A percentile compares a stretch with the other conserved stretches of the same genome.
phyloP scores from a whole-genome alignment of 2,113 vertebrate species.

The Jacana jacana region DNA sequence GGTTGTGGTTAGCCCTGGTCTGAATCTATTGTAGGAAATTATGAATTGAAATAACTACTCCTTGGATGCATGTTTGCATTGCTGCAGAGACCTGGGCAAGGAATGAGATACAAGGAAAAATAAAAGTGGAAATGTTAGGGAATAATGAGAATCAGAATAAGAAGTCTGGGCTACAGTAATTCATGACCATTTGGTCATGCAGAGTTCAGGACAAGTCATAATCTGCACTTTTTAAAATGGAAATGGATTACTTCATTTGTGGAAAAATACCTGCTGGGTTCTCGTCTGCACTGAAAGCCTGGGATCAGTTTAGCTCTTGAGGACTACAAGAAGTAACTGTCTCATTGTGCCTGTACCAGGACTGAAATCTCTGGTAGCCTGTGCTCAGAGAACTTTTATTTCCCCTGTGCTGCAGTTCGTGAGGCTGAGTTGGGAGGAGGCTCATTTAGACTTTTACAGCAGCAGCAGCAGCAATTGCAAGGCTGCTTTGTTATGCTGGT shows the following conservation, averaged over 20 bases:
- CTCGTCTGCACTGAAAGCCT: background rate
- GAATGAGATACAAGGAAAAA: background rate
- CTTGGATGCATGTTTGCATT: background rate
- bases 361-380: background rate
- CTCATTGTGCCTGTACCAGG: background rate
- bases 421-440: background rate
- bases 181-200: background rate
- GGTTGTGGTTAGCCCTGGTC: background rate
- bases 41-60: background rate
- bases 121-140: background rate
- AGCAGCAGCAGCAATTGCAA: background rate
- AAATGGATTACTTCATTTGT: background rate
- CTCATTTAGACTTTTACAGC: background rate
- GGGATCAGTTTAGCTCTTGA: background rate
- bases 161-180: background rate
- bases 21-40: background rate
- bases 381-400: background rate
- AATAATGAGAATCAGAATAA: background rate
- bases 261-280: background rate
- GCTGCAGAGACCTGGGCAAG: background rate
- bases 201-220: background rate
- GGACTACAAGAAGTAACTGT: background rate
- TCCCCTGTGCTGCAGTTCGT: accelerated
- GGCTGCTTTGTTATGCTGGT: background rate
- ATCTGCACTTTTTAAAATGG: background rate